A percentile compares a stretch with the other conserved stretches of the same genome.
These are phyloP conservation scores for Vimba vimba DNA, from an alignment of 2,113 vertebrate species.

Conservation along the genomic window DNA sequence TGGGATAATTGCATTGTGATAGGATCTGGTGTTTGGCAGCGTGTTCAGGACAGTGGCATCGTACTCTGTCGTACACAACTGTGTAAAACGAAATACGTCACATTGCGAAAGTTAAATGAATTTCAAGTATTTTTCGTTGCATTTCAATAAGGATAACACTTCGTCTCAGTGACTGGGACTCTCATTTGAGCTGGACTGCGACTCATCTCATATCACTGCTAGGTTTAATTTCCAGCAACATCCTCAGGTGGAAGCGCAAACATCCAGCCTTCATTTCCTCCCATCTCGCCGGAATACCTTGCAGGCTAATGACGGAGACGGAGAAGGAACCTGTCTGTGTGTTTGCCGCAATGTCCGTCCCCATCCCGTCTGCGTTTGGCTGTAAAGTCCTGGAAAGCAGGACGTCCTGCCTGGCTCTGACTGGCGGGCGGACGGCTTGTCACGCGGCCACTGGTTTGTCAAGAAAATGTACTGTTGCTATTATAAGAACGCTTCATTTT, in stretches of 20 bases:
- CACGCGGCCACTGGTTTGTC: not conserved
- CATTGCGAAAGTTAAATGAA: not conserved
- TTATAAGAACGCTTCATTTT: not conserved
- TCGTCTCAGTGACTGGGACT: not conserved
- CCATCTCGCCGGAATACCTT: conserved; percentile 2
- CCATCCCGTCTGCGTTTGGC: not conserved
- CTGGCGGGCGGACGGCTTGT: not conserved
- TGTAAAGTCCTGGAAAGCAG: conserved; percentile 3
- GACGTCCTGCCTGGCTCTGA: not conserved
- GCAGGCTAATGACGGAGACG: not conserved
- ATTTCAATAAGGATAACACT: not conserved
- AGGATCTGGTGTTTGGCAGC: conserved; percentile 3
- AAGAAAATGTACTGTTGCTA: not conserved
- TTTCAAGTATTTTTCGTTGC: not conserved
- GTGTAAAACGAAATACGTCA: not conserved
- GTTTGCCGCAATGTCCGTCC: not conserved
- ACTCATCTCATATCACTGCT: not conserved
- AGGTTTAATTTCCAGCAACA: conserved; percentile 13
- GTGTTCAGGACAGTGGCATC: not conserved
- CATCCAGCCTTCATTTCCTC: conserved; percentile 19
- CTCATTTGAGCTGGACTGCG: not conserved
- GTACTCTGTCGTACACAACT: not conserved
- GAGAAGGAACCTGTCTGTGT: not conserved
- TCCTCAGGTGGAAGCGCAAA: conserved; percentile 5
- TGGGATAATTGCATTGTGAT: not conserved